Percentiles rank a stretch among this genome's conserved stretches.
Conservation (phyloP, 2,113 vertebrate species). For the Miniopterus natalensis region DNA sequence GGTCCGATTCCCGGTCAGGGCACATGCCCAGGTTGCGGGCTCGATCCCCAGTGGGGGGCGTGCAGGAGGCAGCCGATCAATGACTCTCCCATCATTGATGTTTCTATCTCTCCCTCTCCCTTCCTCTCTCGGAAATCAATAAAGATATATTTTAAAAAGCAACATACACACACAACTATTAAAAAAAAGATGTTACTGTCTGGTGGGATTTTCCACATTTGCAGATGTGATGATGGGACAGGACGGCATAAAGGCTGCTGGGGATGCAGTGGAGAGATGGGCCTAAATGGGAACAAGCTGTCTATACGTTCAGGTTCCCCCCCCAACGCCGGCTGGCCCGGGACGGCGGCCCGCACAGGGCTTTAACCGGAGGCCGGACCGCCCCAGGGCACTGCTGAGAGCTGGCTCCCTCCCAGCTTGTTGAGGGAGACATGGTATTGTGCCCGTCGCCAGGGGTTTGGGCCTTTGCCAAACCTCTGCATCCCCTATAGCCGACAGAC, state of each 20-base stretch:
- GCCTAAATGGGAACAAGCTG: fast-evolving
- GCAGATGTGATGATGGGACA: fast-evolving
- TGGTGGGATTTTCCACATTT: too few species aligned
- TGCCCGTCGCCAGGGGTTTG: neutral
- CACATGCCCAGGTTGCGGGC: too few species aligned
- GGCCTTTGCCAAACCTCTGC: neutral
- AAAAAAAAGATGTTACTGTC: too few species aligned
- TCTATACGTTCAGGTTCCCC: neutral
- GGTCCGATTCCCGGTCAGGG: too few species aligned
- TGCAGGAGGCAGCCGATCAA: too few species aligned
- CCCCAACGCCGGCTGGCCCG: fast-evolving
- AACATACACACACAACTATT: too few species aligned
- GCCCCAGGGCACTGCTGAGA: neutral
- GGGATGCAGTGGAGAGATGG: too few species aligned
- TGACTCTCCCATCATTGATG: too few species aligned
- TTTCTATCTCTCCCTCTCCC: too few species aligned
- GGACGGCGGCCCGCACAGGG: neutral
- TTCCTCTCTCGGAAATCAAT: too few species aligned
- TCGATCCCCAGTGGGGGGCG: too few species aligned
- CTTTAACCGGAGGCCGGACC: neutral
- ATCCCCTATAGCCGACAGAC: neutral
- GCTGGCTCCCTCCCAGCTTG: neutral
- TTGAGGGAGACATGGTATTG: fast-evolving
- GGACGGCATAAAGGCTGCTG: neutral
- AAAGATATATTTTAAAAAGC: too few species aligned